These are phyloP conservation scores for Dynastes grantii DNA, from an alignment of 2,888 invertebrate genomes.

Conservation along the genomic window DNA sequence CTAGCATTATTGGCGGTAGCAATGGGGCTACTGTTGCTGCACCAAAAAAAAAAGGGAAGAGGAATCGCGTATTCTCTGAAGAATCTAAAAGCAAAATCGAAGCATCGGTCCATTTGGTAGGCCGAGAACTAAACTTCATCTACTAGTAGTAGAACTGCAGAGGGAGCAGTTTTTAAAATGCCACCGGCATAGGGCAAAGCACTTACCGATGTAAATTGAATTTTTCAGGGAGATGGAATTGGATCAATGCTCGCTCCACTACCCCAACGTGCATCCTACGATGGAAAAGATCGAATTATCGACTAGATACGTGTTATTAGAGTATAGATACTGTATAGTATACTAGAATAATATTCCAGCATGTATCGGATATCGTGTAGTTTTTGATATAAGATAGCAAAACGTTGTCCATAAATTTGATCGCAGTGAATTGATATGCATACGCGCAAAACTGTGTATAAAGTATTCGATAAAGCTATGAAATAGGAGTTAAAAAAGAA, in stretches of 20 bases:
- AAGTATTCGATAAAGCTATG: too few species aligned
- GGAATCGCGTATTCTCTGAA: background rate
- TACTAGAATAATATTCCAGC: background rate
- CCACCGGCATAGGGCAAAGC: conserved; percentile 33
- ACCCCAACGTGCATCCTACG: background rate
- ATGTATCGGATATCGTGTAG: background rate
- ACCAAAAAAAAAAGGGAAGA: background rate
- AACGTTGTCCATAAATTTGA: too few species aligned
- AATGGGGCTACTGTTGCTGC: background rate
- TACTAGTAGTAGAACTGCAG: conserved; percentile 24
- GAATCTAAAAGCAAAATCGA: conserved; percentile 18
- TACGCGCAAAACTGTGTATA: too few species aligned
- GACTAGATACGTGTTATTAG: conserved; percentile 18
- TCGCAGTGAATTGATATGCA: too few species aligned
- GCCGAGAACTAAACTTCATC: background rate
- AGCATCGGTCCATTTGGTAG: conserved; percentile 10
- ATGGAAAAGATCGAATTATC: conserved; percentile 22
- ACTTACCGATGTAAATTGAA: conserved; percentile 46
- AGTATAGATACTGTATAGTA: background rate
- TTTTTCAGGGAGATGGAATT: conserved; percentile 35
- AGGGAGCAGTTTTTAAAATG: conserved; percentile 34
- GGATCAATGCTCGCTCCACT: conserved; percentile 31
- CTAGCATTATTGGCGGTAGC: background rate
- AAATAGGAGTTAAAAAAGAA: too few species aligned
- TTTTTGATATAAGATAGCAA: background rate